Evolutionary conservation across 2,113 vertebrate species (phyloP).

Genomic region (Gadus chalcogrammus): DNA sequence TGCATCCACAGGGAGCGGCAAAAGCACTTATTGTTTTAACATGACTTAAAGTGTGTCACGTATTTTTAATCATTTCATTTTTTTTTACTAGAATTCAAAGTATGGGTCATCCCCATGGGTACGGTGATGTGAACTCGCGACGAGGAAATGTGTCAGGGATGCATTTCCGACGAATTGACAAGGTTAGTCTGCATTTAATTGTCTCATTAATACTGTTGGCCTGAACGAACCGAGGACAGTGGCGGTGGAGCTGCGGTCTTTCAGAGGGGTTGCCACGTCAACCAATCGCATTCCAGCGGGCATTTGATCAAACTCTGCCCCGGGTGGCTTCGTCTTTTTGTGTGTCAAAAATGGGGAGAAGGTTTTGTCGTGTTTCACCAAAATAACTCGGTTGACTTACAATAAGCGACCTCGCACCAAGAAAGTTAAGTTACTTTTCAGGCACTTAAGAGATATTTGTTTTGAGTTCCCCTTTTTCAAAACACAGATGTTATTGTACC

Average conservation of each 20-base stretch:
- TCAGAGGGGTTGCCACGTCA: conserved; percentile 43
- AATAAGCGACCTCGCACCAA: too few relatives aligned
- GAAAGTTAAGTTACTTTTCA: too few relatives aligned
- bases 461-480: too few relatives aligned
- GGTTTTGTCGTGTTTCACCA: conserved; percentile 18
- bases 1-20: conserved; percentile 54
- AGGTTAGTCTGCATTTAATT: conserved; percentile 63
- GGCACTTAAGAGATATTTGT: too few relatives aligned
- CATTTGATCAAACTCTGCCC: conserved; percentile 24
- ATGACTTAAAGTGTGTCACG: conserved; percentile 68
- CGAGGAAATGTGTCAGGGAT: conserved; percentile 59
- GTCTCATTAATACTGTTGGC: conserved; percentile 70
- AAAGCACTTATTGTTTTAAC: conserved; percentile 68
- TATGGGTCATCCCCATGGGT: conserved; percentile 47
- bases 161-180: conserved; percentile 61
- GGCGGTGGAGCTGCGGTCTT: conserved; percentile 61
- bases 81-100: conserved; percentile 48
- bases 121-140: conserved; percentile 31
- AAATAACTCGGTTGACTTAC: too few relatives aligned
- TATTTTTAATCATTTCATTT: conserved; percentile 66
- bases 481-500: conserved; percentile 1
- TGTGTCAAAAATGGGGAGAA: not conserved
- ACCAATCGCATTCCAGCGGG: conserved; percentile 48
- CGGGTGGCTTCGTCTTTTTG: conserved; percentile 19
- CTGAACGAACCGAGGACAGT: conserved; percentile 56